Percentiles rank a stretch among this genome's conserved stretches.
phyloP scores from a whole-genome alignment of 2,113 vertebrate species.

The Danio rerio region GRCz12tu NC_133194.1:45938001-45938500 shows the following conservation, averaged over 20 bases:
- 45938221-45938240: slow-evolving; percentile 24
- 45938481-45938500: slow-evolving; percentile 27
- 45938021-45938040: slow-evolving; percentile 46
- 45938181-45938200: slow-evolving; percentile 56
- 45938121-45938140: slow-evolving; percentile 41
- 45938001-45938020: slow-evolving; percentile 40
- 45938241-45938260: slow-evolving; percentile 51
- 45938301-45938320: slow-evolving; percentile 37
- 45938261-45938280: slow-evolving; percentile 56
- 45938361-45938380: slow-evolving; percentile 58
- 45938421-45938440: slow-evolving; percentile 60
- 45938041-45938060: slow-evolving; percentile 44
- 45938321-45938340: slow-evolving; percentile 53
- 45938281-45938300: slow-evolving; percentile 44
- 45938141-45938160: slow-evolving; percentile 37
- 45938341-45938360: slow-evolving; percentile 56
- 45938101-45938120: slow-evolving; percentile 47
- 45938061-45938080: slow-evolving; percentile 56
- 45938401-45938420: slow-evolving; percentile 57
- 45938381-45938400: slow-evolving; percentile 54
- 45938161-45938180: slow-evolving; percentile 44
- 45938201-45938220: slow-evolving; percentile 52
- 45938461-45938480: slow-evolving; percentile 40
- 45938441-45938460: slow-evolving; percentile 48
- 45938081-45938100: slow-evolving; percentile 53